Conservation (phyloP, 2,888 invertebrate species). For the Lingula anatina region DNA sequence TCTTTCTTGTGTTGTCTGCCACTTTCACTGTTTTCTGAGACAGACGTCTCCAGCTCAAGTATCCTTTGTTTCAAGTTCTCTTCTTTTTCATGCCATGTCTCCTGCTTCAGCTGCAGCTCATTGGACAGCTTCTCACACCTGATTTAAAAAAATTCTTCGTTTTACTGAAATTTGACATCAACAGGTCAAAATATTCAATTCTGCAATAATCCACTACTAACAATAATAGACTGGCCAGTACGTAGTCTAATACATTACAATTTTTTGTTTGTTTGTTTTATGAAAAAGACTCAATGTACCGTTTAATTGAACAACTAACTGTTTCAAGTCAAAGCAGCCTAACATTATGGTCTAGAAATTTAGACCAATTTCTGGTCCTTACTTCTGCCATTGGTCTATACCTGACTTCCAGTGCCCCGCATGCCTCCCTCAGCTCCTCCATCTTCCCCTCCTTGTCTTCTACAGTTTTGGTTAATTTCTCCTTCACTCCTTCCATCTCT, state of each 20-base stretch:
- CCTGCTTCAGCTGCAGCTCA: slow-evolving; percentile 3
- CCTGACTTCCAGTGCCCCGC: slow-evolving; percentile 7
- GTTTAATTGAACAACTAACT: too few relatives aligned
- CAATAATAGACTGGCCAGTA: too few relatives aligned
- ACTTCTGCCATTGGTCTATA: neutral
- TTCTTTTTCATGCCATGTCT: too few relatives aligned
- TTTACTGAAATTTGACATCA: too few relatives aligned
- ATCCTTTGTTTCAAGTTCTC: slow-evolving; percentile 7
- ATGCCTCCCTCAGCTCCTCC: slow-evolving; percentile 4
- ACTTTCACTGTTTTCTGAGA: slow-evolving; percentile 9
- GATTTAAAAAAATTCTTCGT: too few relatives aligned
- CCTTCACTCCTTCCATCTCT: slow-evolving; percentile 1
- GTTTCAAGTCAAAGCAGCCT: too few relatives aligned
- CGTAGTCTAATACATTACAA: too few relatives aligned
- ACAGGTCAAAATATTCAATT: too few relatives aligned
- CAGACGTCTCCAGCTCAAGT: slow-evolving; percentile 6
- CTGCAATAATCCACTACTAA: too few relatives aligned
- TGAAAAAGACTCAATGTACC: too few relatives aligned
- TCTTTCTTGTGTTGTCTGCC: slow-evolving; percentile 7
- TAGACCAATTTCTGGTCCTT: neutral
- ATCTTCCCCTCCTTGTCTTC: slow-evolving; percentile 6
- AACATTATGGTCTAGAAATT: neutral
- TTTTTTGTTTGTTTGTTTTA: too few relatives aligned
- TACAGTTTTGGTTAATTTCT: neutral
- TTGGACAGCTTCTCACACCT: slow-evolving; percentile 1